phyloP scores from a whole-genome alignment of 2,888 invertebrate genomes.

The Venusia cambrica region DNA sequence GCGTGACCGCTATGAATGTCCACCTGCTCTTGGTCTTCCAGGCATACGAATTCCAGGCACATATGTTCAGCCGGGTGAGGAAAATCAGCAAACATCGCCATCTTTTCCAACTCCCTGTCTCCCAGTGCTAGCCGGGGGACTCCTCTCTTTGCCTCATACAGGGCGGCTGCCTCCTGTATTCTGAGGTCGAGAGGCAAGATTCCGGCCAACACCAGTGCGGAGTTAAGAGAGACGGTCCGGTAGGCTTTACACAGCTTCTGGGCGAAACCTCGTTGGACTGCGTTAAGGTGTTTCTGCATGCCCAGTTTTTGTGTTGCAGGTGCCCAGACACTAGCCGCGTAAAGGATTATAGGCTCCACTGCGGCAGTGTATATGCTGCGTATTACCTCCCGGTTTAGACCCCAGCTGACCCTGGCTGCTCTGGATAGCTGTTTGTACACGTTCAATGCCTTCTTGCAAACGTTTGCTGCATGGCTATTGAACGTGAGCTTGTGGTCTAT shows the following conservation, averaged over 20 bases:
- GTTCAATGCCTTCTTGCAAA: no score
- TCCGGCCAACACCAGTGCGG: no score
- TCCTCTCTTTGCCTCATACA: no score
- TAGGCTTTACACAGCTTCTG: constrained; percentile 4
- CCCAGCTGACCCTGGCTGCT: no score
- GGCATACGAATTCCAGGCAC: constrained; percentile 1
- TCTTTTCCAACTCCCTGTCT: constrained; percentile 1
- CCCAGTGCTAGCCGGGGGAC: not conserved
- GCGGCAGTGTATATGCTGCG: no score
- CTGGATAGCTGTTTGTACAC: no score
- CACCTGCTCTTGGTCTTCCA: constrained; percentile 7
- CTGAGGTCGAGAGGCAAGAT: no score
- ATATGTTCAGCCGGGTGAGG: constrained; percentile 6
- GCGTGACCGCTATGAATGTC: not conserved
- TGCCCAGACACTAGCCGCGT: constrained; percentile 5
- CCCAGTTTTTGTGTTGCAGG: not conserved
- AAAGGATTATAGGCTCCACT: constrained; percentile 1
- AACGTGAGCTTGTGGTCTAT: no score
- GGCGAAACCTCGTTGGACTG: constrained; percentile 1
- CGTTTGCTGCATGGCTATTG: no score
- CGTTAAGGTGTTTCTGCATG: not conserved
- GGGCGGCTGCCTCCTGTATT: no score
- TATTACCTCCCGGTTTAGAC: no score
- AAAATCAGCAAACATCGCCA: not conserved
- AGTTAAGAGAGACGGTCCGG: constrained; percentile 6